These are phyloP conservation scores for Otolemur crassicaudatus DNA, from an alignment of 2,797 vertebrate genomes.

Conservation along the genomic window DNA sequence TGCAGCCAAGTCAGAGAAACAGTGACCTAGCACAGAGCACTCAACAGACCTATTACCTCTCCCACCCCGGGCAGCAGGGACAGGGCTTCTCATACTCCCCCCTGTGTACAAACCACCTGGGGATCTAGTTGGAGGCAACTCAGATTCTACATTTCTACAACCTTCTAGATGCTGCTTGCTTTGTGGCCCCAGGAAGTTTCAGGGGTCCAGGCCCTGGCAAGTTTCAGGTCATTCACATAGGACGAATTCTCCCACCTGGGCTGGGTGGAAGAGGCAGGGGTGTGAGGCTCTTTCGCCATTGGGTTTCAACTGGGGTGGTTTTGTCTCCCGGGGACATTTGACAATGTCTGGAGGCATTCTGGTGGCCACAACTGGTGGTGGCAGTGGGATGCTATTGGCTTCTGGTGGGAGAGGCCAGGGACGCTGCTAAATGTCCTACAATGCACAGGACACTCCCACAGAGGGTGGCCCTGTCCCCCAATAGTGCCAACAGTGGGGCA, in stretches of 20 bases:
- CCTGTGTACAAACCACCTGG: background rate
- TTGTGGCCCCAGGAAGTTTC: background rate
- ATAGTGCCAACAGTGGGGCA: background rate
- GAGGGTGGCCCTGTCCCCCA: fast-evolving
- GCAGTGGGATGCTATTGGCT: too few relatives aligned
- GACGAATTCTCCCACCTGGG: background rate
- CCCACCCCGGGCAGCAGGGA: too few relatives aligned
- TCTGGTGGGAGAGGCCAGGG: too few relatives aligned
- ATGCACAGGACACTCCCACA: fast-evolving
- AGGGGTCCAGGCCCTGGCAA: background rate
- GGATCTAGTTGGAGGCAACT: background rate
- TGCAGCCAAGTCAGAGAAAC: background rate
- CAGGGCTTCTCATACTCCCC: fast-evolving
- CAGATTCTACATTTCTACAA: background rate
- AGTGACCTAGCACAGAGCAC: background rate
- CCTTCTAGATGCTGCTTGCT: background rate
- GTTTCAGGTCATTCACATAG: too few relatives aligned
- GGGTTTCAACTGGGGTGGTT: background rate
- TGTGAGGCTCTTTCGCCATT: too few relatives aligned
- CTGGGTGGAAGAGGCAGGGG: fast-evolving
- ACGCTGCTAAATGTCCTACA: fast-evolving
- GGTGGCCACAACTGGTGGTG: background rate
- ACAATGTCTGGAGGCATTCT: background rate
- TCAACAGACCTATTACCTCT: fast-evolving
- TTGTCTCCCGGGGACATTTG: background rate